Base-by-base conservation (phyloP, 1,140 invertebrate genomes). In the Drosophila takahashii region DNA sequence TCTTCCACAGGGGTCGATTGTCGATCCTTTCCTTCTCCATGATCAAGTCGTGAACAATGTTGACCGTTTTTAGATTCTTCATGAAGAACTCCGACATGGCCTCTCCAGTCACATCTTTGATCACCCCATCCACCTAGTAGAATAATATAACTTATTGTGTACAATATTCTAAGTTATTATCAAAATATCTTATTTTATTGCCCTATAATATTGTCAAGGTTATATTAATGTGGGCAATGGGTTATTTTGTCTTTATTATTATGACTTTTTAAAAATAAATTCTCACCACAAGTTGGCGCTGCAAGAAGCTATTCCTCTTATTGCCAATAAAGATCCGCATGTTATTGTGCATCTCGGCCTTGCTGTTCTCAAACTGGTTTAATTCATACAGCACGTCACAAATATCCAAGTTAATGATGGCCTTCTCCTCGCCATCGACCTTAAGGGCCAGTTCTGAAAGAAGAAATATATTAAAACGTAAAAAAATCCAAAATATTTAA, bases 341-440 rank as follows among this genome's bases (percentile, higher is more conserved):
- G 56, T 90, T 90, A 18, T 90, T 70, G n/a, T 90, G 78, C 36
- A 90, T n/a, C 9, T 92, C 76, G 1, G 59, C 56, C 16, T 79
- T 74, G 22, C 73, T 70, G 34, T 71, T 56, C 37, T 92, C 91
- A 37, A 92, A 92, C 45, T 71, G 76, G 29, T 92, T 92, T 1
- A 92, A 36, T n/a, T 92, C 89, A 11, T 91, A 92, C 0, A 91
- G 62, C 0, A 81, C 89, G 60, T 91, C 83, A 18, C 91, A 92
- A 9, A 89, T 81, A 57, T 89, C 79, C 36, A 87, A 22, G 56
- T 90, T 83, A 2, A 90, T 90, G 0, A 32, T 37, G 7, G 66
- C 72, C 51, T 71, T 77, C 0, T 39, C 27, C 11, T 62, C 59
- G 0, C 84, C 79, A 6, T 27, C 34, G 10, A 36, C n/a, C 0